Evolutionary conservation across 2,113 vertebrate species (phyloP), one percentile per base, ranked within the genome.

Genomic region (Zapus hudsonius): DNA sequence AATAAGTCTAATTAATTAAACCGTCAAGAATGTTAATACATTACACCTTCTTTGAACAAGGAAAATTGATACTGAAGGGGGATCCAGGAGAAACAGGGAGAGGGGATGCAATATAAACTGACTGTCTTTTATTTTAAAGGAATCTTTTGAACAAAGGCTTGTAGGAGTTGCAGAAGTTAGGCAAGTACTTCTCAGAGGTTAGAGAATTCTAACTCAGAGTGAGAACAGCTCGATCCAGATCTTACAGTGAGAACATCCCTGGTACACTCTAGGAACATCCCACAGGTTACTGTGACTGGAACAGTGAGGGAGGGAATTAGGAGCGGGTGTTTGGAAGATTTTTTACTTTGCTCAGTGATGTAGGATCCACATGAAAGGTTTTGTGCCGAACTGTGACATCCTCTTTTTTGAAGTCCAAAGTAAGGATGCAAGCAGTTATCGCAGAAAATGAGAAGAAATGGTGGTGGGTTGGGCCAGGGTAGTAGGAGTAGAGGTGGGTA

Each of bases 131-230:
- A n/a, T n/a, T n/a, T n/a, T n/a, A n/a, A n/a, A 33, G 17, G 57
- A 1, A 22, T 42, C 25, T 13, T 63, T 83, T 75, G 23, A 90
- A 64, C 42, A 92, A 92, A 67, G 42, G 36, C n/a, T 73, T 87
- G 38, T 90, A 44, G 17, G 25, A 76, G 9, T 78, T 88, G 31
- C 91, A 84, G 44, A 19, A 89, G 82, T 91, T 90, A 87, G 61
- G 31, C 59, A 90, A 92, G 82, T 63, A 88, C 1, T 67, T 90
- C 27, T 33, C 31, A 81, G 29, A 93, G 40, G 44, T 23, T 76
- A 85, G 67, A 92, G 0, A 7, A 44, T 66, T 85, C 40, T 61
- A 67, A 52, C 52, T 52, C 11, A 88, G 47, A 47, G 15, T 67
- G 7, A 79, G 70, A 88, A 82, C 1, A 33, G 1, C 42, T 55